These are phyloP conservation scores for Pluvianellus socialis DNA, from an alignment of 2,113 vertebrate species.

Conservation along the genomic window DNA sequence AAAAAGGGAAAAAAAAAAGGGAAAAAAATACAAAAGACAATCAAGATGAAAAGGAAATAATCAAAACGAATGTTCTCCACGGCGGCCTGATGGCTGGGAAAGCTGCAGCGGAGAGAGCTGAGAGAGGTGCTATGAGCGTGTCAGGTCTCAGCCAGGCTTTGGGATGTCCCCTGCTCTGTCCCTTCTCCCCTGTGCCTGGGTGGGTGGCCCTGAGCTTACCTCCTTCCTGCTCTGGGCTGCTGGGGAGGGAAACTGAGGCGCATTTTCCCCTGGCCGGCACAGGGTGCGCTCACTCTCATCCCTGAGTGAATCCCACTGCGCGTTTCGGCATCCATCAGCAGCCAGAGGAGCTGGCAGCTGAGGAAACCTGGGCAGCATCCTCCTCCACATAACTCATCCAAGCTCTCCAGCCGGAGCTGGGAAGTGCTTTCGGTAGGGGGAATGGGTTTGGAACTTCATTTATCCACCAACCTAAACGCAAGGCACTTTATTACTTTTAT, in stretches of 20 bases:
- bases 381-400: neutral
- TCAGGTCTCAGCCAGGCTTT: neutral
- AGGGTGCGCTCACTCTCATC: fast-evolving
- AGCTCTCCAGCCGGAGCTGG: neutral
- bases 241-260: neutral
- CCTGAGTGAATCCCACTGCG: neutral
- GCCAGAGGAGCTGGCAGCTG: neutral
- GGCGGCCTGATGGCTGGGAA: neutral
- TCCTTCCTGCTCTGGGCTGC: neutral
- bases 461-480: neutral
- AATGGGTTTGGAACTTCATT: neutral
- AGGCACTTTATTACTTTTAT: neutral
- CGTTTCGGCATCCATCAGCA: neutral
- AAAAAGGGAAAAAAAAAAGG: neutral
- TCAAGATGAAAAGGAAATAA: neutral
- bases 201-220: no score
- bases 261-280: neutral
- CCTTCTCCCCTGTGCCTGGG: neutral
- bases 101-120: no score
- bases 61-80: neutral
- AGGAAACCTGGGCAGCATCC: neutral
- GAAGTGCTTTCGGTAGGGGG: neutral
- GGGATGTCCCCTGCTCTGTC: neutral
- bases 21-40: neutral
- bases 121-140: neutral